Conservation (phyloP, 2,797 vertebrate species). For the Gephyroberyx darwinii region DNA sequence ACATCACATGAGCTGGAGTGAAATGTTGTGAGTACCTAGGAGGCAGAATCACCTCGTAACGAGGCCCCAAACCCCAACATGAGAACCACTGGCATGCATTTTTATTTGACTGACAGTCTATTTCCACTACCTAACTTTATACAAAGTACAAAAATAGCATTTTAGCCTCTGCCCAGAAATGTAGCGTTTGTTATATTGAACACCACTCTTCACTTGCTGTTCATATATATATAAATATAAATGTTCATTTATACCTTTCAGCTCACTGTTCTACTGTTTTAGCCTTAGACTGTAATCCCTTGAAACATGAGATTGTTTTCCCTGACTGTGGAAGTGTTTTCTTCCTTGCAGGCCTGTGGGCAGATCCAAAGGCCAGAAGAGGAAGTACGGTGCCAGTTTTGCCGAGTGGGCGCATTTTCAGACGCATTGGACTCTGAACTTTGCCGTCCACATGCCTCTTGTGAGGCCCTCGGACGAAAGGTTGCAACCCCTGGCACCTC, state of each 20-base stretch:
- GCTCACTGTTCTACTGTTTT: too few relatives aligned
- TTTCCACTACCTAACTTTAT: not conserved
- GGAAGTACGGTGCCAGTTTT: constrained; percentile 79
- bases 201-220: not conserved
- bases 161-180: not conserved
- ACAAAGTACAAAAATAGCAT: too few relatives aligned
- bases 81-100: not conserved
- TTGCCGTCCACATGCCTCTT: constrained; percentile 83
- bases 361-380: constrained; percentile 60
- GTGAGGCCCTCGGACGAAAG: constrained; percentile 75
- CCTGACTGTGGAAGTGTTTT: constrained; percentile 13
- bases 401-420: constrained; percentile 86
- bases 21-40: too few relatives aligned
- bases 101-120: not conserved
- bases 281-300: not conserved
- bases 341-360: constrained; percentile 77
- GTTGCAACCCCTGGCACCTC: constrained; percentile 72
- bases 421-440: constrained; percentile 60
- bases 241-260: not conserved
- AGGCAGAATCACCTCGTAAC: not conserved
- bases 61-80: not conserved
- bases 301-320: not conserved
- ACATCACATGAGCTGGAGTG: too few relatives aligned
- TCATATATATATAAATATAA: too few relatives aligned
- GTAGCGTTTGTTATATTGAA: not conserved